These are phyloP conservation scores for Caradrina clavipalpis DNA, from an alignment of 2,888 invertebrate species.

Conservation along the genomic window DNA sequence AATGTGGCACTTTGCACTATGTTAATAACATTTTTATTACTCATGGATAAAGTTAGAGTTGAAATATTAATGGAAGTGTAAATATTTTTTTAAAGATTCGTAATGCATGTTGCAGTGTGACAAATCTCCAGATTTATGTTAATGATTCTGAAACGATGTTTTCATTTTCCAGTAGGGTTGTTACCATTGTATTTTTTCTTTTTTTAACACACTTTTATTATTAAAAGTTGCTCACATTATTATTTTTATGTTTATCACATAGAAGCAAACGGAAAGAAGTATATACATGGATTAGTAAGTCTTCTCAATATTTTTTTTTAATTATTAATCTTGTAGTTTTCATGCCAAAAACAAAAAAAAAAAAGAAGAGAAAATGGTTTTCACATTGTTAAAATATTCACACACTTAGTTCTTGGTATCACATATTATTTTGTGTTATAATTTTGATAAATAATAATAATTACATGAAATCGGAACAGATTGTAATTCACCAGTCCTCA, in stretches of 20 bases:
- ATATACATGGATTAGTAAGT: too few species aligned
- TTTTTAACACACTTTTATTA: too few species aligned
- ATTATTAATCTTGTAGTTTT: background rate
- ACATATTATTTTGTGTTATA: constrained; percentile 9
- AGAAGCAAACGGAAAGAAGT: background rate
- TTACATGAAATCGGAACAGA: background rate
- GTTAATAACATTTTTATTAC: constrained; percentile 54
- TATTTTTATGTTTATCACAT: background rate
- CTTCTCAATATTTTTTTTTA: background rate
- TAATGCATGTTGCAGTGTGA: constrained; percentile 50
- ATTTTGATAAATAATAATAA: background rate
- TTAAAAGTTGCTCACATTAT: background rate
- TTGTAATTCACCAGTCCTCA: background rate
- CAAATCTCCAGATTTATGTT: constrained; percentile 30
- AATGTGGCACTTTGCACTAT: constrained; percentile 48
- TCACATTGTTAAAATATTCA: background rate
- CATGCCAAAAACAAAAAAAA: background rate
- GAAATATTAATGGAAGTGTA: constrained; percentile 47
- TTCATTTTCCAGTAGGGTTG: constrained; percentile 39
- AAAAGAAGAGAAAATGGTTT: background rate
- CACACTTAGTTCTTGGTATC: background rate
- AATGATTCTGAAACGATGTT: constrained; percentile 24
- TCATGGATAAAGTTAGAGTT: constrained; percentile 37
- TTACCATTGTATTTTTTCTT: constrained; percentile 7
- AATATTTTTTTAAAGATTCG: constrained; percentile 51